Conservation (phyloP, 2,888 invertebrate genomes). For the Drosophila greeni region DNA sequence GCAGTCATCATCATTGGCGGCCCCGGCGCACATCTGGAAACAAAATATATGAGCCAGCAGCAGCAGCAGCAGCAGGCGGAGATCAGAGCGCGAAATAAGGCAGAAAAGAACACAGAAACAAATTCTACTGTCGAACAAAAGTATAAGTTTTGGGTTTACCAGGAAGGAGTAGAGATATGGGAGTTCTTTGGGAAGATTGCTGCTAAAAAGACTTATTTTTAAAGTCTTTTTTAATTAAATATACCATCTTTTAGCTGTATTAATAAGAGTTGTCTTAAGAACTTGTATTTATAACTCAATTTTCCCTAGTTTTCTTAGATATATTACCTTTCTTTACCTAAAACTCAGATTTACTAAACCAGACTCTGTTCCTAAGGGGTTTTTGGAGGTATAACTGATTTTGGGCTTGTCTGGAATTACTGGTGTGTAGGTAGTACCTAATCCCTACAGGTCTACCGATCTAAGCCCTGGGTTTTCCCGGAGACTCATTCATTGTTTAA, state of each 20-base stretch:
- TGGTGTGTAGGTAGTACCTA: background rate
- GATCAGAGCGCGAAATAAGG: slow-evolving; percentile 22
- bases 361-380: background rate
- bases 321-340: background rate
- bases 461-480: background rate
- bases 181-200: background rate
- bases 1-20: slow-evolving; percentile 16
- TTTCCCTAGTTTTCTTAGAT: background rate
- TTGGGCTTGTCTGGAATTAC: background rate
- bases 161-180: background rate
- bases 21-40: slow-evolving; percentile 30
- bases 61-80: slow-evolving; percentile 6
- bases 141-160: background rate
- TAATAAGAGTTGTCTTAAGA: background rate
- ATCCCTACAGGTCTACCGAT: background rate
- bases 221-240: too few species aligned
- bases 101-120: slow-evolving; percentile 1
- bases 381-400: background rate
- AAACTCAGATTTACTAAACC: background rate
- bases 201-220: too few species aligned
- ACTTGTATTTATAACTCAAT: background rate
- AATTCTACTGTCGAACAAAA: slow-evolving; percentile 13
- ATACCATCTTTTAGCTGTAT: background rate
- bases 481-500: background rate
- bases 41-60: slow-evolving; percentile 5